Evolutionary conservation across 2,888 invertebrate species (phyloP).

Genomic region (Caenorhabditis sinica): DNA sequence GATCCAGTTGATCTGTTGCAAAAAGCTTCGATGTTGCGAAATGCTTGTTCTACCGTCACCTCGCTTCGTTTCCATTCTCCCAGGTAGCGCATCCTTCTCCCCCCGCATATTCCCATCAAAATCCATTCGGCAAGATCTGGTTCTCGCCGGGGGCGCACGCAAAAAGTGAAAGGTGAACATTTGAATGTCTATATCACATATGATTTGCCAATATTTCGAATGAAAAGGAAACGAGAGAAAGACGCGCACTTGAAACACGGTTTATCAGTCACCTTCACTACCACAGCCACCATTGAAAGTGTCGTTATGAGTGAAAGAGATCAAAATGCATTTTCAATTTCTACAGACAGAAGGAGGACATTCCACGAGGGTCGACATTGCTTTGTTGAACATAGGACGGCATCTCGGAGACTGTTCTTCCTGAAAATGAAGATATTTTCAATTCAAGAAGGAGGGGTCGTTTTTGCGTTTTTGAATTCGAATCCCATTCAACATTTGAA

Average conservation of each 20-base stretch:
- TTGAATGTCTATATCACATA: slow-evolving; percentile 65
- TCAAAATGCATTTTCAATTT: slow-evolving; percentile 47
- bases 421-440: slow-evolving; percentile 16
- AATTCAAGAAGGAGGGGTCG: slow-evolving; percentile 1
- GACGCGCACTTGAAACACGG: slow-evolving; percentile 26
- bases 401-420: slow-evolving; percentile 34
- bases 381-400: slow-evolving; percentile 35
- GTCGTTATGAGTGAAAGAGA: slow-evolving; percentile 42
- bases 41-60: slow-evolving; percentile 58
- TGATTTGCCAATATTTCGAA: slow-evolving; percentile 58
- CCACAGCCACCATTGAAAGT: slow-evolving; percentile 23
- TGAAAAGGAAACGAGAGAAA: slow-evolving; percentile 37
- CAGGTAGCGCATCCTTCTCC: not conserved
- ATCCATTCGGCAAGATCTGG: slow-evolving; percentile 58
- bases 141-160: slow-evolving; percentile 54
- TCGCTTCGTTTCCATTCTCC: slow-evolving; percentile 16
- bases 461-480: not conserved
- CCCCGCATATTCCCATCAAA: slow-evolving; percentile 20
- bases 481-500: not conserved
- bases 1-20: slow-evolving; percentile 54
- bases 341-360: slow-evolving; percentile 30
- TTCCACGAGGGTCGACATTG: slow-evolving; percentile 22
- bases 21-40: slow-evolving; percentile 45
- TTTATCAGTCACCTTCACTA: slow-evolving; percentile 35
- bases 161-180: slow-evolving; percentile 66